Conservation (phyloP, 2,113 vertebrate species). For the Myotis brandtii region DNA sequence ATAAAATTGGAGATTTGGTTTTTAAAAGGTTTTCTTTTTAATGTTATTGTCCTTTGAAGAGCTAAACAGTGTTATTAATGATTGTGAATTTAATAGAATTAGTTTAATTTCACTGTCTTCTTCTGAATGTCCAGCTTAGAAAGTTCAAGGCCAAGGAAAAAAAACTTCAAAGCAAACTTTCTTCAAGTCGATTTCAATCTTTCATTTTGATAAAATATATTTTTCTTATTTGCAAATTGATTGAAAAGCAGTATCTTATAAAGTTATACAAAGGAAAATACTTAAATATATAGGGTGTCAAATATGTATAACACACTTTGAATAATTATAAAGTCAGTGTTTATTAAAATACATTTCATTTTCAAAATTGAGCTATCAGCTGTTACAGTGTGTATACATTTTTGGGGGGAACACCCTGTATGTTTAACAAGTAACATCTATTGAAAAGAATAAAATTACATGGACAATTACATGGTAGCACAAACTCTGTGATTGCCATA, state of each 20-base stretch:
- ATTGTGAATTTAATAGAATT: constrained; percentile 14
- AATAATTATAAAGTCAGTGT: no score
- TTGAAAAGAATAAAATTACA: not conserved
- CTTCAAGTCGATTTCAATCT: not conserved
- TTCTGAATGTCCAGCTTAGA: not conserved
- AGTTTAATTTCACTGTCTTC: not conserved
- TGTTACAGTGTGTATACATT: no score
- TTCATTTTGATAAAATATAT: not conserved
- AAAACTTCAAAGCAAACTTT: not conserved
- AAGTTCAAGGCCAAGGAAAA: not conserved
- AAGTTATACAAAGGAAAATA: not conserved
- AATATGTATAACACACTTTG: no score
- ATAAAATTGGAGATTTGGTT: not conserved
- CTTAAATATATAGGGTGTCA: not conserved
- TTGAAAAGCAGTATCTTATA: not conserved
- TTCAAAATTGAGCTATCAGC: no score
- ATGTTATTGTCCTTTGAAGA: not conserved
- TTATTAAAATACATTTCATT: no score
- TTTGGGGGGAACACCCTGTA: no score
- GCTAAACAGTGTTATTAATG: not conserved
- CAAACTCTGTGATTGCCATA: not conserved
- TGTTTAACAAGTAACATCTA: not conserved
- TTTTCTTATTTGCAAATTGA: not conserved
- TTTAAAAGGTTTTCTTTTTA: not conserved
- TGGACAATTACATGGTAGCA: not conserved